Conservation (phyloP, 2,888 invertebrate species). For the Galeopsomyia nigrocyanea region DNA sequence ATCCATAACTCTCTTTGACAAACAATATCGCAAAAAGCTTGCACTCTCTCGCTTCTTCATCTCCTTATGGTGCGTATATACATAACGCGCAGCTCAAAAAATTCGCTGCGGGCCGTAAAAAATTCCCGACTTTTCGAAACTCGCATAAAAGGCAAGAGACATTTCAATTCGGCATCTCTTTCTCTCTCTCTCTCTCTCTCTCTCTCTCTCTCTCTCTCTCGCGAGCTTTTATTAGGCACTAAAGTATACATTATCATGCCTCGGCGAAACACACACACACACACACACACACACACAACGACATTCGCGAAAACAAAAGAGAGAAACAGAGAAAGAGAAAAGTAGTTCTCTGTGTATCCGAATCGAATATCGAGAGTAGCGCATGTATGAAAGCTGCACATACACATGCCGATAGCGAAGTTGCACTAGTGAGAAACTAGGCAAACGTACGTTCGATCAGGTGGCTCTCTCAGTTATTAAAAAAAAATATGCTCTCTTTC, state of each 20-base stretch:
- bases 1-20: not conserved
- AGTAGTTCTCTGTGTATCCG: conserved; percentile 35
- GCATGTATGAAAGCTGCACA: conserved; percentile 18
- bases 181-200: too few relatives aligned
- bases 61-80: not conserved
- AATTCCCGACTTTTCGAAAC: conserved; percentile 31
- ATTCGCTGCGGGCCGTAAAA: not conserved
- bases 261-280: not conserved
- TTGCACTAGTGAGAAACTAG: not conserved
- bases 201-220: not conserved
- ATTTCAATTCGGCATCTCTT: too few relatives aligned
- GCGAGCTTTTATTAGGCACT: conserved; percentile 44
- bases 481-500: too few relatives aligned
- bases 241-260: conserved; percentile 46
- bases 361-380: conserved; percentile 37
- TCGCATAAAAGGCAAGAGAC: conserved; percentile 31
- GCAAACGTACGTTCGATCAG: too few relatives aligned
- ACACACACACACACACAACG: too few relatives aligned
- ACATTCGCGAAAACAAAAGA: conserved; percentile 31
- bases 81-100: too few relatives aligned
- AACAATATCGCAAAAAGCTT: not conserved
- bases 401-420: not conserved
- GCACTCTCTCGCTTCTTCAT: too few relatives aligned
- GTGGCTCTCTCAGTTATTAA: too few relatives aligned
- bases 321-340: conserved; percentile 8